Conservation (phyloP, 2,888 invertebrate species). For the Coenonympha glycerion region DNA sequence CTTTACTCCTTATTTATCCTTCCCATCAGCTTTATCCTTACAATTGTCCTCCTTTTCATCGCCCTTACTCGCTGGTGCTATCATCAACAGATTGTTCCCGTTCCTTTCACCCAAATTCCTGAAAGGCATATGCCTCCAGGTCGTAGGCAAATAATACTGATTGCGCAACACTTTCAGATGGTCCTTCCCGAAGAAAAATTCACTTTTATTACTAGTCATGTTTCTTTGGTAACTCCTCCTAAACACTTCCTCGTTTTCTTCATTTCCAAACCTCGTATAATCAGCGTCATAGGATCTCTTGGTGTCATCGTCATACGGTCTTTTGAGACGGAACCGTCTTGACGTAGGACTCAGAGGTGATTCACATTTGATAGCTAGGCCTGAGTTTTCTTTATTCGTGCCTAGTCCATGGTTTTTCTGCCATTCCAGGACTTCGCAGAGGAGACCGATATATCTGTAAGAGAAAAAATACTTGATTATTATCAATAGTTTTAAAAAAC, state of each 20-base stretch:
- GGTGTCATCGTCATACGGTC: constrained; percentile 52
- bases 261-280: constrained; percentile 51
- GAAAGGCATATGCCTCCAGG: constrained; percentile 66
- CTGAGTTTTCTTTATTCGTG: constrained; percentile 66
- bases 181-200: constrained; percentile 56
- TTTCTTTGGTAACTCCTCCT: constrained; percentile 39
- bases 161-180: constrained; percentile 55
- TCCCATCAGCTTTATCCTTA: constrained; percentile 36
- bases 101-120: constrained; percentile 73
- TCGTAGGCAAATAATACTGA: constrained; percentile 58
- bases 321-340: constrained; percentile 52
- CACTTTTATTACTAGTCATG: constrained; percentile 43
- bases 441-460: constrained; percentile 87
- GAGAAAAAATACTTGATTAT: constrained; percentile 11
- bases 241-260: constrained; percentile 57
- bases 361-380: constrained; percentile 74
- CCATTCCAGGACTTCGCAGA: constrained; percentile 92
- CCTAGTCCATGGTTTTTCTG: constrained; percentile 78
- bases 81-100: constrained; percentile 81
- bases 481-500: too few species aligned
- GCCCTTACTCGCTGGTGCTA: constrained; percentile 72
- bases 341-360: constrained; percentile 57
- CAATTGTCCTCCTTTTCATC: constrained; percentile 34
- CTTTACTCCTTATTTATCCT: constrained; percentile 23
- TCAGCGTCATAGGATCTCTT: constrained; percentile 48